Conservation (phyloP, 2,888 invertebrate genomes). For the Coronaproctus castanopsis region DNA sequence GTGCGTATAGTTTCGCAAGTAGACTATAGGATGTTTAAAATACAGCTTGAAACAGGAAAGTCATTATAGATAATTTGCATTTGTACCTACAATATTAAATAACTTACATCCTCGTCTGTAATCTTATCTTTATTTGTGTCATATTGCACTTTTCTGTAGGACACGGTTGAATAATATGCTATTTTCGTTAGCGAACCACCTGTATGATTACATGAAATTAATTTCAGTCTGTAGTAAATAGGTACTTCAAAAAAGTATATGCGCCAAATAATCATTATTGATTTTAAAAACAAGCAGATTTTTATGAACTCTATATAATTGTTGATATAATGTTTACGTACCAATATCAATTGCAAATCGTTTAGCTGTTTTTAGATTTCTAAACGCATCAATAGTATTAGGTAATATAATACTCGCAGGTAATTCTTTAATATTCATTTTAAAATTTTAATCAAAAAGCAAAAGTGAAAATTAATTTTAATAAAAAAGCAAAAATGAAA, state of each 20-base stretch:
- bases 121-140: slow-evolving; percentile 21
- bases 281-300: too few relatives aligned
- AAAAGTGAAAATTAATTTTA: background rate
- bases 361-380: slow-evolving; percentile 41
- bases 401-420: slow-evolving; percentile 33
- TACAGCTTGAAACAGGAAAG: too few relatives aligned
- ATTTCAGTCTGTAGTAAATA: too few relatives aligned
- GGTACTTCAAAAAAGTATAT: too few relatives aligned
- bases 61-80: too few relatives aligned
- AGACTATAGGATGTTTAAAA: too few relatives aligned
- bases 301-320: background rate
- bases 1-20: too few relatives aligned
- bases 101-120: slow-evolving; percentile 14
- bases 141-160: slow-evolving; percentile 26
- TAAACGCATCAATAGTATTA: slow-evolving; percentile 34
- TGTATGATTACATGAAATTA: slow-evolving; percentile 26
- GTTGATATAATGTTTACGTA: slow-evolving; percentile 23
- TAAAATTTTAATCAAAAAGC: background rate
- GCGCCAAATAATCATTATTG: too few relatives aligned
- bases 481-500: too few relatives aligned
- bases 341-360: slow-evolving; percentile 48
- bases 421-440: slow-evolving; percentile 22
- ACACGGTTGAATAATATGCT: slow-evolving; percentile 41
- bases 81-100: too few relatives aligned
- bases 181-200: slow-evolving; percentile 46